Conservation (phyloP, 1,140 invertebrate species). For the Drosophila chauvacae region DNA sequence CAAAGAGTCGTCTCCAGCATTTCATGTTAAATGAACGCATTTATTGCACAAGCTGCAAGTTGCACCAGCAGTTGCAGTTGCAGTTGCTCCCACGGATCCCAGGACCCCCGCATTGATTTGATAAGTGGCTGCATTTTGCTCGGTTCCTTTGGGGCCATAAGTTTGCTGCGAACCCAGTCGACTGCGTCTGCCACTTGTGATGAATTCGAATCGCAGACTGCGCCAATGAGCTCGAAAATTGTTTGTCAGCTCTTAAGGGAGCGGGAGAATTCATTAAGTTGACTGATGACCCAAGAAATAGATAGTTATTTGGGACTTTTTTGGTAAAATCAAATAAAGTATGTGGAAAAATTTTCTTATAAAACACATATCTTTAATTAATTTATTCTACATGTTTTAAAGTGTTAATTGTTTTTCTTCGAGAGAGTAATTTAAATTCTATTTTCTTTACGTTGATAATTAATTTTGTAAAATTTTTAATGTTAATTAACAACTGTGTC, state of each 20-base stretch:
- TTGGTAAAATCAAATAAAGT: not conserved
- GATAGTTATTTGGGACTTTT: not conserved
- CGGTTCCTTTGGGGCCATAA: constrained; percentile 24
- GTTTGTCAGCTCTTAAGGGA: constrained; percentile 21
- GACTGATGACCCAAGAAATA: constrained; percentile 21
- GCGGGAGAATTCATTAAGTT: constrained; percentile 29
- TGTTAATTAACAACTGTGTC: too few species aligned
- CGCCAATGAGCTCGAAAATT: constrained; percentile 39
- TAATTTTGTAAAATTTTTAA: too few species aligned
- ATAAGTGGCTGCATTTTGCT: constrained; percentile 68
- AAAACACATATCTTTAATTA: too few species aligned
- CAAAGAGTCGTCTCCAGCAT: constrained; percentile 52
- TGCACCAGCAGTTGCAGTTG: not conserved
- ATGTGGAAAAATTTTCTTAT: not conserved
- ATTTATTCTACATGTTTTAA: too few species aligned
- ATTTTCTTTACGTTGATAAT: too few species aligned
- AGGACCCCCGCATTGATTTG: constrained; percentile 57
- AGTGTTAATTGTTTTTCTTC: too few species aligned
- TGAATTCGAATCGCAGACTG: constrained; percentile 40
- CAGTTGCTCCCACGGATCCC: constrained; percentile 6
- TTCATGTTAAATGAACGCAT: constrained; percentile 82
- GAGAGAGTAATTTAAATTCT: too few species aligned
- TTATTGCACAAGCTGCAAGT: constrained; percentile 52
- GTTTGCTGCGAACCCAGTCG: constrained; percentile 16
- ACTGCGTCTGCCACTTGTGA: constrained; percentile 29